Conservation (phyloP, 2,113 vertebrate species). For the Ctenomys sociabilis region DNA sequence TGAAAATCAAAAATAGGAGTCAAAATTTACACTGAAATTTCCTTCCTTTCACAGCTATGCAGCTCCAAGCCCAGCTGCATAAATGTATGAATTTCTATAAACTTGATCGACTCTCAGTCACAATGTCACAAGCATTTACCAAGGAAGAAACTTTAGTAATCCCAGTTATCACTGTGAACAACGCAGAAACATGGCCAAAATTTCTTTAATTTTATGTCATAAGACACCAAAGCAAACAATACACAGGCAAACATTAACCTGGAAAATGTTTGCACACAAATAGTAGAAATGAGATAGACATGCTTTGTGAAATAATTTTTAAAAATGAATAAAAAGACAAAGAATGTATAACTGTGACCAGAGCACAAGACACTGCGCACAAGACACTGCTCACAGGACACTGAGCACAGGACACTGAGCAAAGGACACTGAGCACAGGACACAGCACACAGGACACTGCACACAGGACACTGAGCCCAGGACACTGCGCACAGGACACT, state of each 20-base stretch:
- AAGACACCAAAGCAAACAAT: neutral
- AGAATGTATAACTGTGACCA: neutral
- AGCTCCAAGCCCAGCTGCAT: neutral
- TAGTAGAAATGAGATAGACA: neutral
- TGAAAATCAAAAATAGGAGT: neutral
- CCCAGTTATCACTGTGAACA: neutral
- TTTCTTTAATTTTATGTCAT: neutral
- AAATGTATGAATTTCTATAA: neutral
- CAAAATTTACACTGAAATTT: neutral
- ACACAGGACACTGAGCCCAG: neutral
- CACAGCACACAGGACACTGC: too few species aligned
- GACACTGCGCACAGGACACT: too few species aligned
- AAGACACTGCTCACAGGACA: too few species aligned
- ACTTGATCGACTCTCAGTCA: neutral
- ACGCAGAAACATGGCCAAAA: neutral
- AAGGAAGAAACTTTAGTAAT: neutral
- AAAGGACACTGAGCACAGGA: neutral
- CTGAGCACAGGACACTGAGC: too few species aligned
- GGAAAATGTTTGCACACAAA: neutral
- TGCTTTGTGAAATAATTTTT: neutral
- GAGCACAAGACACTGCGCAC: neutral
- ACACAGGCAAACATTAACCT: neutral
- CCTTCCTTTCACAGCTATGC: neutral
- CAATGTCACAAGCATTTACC: neutral
- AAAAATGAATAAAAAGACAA: constrained; percentile 6